Conservation (phyloP, 2,888 invertebrate genomes). For the Drosophila vallismaia region DNA sequence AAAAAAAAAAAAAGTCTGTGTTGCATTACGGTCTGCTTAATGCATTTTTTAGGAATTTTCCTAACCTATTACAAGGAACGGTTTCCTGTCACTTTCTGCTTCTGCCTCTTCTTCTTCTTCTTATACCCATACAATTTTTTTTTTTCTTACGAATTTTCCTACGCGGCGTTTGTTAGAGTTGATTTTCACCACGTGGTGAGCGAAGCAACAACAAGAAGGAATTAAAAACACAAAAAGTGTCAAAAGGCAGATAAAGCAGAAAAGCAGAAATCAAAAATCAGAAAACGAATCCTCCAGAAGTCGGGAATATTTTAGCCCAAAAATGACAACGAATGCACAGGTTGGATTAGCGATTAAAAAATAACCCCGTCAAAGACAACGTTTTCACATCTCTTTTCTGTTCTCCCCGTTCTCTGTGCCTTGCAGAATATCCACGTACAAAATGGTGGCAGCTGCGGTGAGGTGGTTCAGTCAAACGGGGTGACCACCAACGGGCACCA, state of each 20-base stretch:
- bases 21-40: neutral
- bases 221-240: neutral
- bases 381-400: neutral
- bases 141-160: constrained; percentile 31
- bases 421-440: constrained; percentile 75
- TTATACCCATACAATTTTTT: constrained; percentile 6
- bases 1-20: constrained; percentile 19
- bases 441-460: constrained; percentile 74
- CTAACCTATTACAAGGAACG: constrained; percentile 36
- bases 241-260: neutral
- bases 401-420: neutral
- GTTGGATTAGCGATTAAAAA: constrained; percentile 23
- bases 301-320: neutral
- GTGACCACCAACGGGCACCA: constrained; percentile 91
- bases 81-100: constrained; percentile 20
- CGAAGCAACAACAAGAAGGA: constrained; percentile 19
- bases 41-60: neutral
- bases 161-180: constrained; percentile 70
- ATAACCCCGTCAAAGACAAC: neutral
- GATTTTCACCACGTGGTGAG: constrained; percentile 78
- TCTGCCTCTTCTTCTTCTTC: constrained; percentile 15
- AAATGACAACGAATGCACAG: constrained; percentile 25
- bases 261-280: too few species aligned
- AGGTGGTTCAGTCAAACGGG: constrained; percentile 87
- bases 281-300: neutral